Conservation (phyloP, 2,797 vertebrate species). For the Staurois parvus region DNA sequence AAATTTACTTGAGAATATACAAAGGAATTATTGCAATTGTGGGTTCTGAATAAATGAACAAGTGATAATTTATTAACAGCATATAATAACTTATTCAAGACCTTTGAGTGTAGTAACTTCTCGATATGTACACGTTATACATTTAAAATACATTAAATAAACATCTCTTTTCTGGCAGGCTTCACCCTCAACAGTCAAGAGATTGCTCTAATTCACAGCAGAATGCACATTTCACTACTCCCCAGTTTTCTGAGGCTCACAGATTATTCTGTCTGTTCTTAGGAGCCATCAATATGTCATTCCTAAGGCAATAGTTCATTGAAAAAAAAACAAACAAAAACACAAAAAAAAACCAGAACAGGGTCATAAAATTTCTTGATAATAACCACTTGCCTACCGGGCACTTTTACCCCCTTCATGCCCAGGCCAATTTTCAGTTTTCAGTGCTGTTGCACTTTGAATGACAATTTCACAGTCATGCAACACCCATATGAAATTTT, state of each 20-base stretch:
- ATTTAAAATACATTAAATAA: constrained; percentile 37
- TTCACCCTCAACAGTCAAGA: background rate
- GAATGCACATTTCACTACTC: background rate
- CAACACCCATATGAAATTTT: no score
- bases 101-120: constrained; percentile 8
- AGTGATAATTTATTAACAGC: constrained; percentile 37
- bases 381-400: no score
- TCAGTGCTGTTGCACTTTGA: no score
- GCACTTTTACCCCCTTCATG: no score
- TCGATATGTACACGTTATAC: constrained; percentile 12
- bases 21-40: background rate
- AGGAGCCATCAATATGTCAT: background rate
- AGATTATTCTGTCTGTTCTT: constrained; percentile 2
- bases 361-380: background rate
- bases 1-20: background rate
- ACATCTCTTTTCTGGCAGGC: background rate
- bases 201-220: background rate
- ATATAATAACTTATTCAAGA: constrained; percentile 16
- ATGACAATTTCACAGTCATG: no score
- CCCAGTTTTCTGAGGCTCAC: background rate
- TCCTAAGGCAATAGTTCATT: background rate
- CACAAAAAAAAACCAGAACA: background rate
- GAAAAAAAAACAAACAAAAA: background rate
- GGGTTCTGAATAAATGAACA: constrained; percentile 16
- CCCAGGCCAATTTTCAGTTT: no score